Base-by-base conservation (phyloP, 2,113 vertebrate genomes). In the Bubo scandiacus region DNA sequence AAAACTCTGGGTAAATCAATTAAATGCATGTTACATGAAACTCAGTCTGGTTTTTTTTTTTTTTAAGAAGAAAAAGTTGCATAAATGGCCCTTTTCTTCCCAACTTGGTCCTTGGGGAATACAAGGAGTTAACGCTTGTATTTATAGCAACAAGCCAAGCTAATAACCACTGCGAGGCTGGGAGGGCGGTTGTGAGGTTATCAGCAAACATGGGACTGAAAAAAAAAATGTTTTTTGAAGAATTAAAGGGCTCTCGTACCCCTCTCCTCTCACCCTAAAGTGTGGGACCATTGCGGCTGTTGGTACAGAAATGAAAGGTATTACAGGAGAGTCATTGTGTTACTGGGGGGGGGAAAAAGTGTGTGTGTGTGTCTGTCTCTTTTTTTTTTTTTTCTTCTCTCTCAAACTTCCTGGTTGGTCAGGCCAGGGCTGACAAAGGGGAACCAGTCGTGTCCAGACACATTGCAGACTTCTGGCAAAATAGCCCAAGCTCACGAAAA, bases 381-480 rank as follows among this genome's bases (percentile, higher is more conserved):
- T 36, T 30, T 65, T 19, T 40, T 3, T 27, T 42, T 49, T 40
- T 40, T 40, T 40, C 10, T 11, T 40, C 89, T 75, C 74, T 96
- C 95, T 95, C 51, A 91, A 98, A 97, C 93, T 98, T 98, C 97
- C 97, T 98, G 97, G 96, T 97, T 96, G 97, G 94, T 98, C 97
- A 95, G 97, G 94, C 95, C 78, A 70, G 95, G 97, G 96, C 98
- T 97, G 96, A 97, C 98, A 97, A 97, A 97, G 95, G 97, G 96
- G 97, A 97, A 98, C 95, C 54, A 70, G 97, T 98, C 97, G 7
- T 97, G 98, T 98, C 98, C 98, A 98, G 98, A 98, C 98, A 98
- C 97, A 98, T 98, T 97, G 97, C 97, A 98, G 98, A 98, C 98
- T 98, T 98, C 97, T 98, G 98, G 98, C 98, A 98, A 98, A 98